Base-by-base conservation (phyloP, 2,113 vertebrate species). In the Salvelinus alpinus region DNA sequence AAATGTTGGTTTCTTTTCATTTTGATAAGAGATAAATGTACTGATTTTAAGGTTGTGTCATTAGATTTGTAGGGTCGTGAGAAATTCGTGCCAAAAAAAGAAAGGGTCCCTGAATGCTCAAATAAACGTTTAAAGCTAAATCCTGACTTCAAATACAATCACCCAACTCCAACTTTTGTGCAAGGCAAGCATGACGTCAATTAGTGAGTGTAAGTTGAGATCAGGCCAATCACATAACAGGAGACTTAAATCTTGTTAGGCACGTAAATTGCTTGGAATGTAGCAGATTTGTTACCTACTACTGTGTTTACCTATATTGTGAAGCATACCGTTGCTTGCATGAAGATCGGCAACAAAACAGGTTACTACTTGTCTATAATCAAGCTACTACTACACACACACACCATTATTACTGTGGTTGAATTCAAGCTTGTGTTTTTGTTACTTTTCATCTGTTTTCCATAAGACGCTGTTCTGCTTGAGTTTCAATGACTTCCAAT, bases 341-440 rank as follows among this genome's bases (percentile, higher is more conserved):
- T 27, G 47, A 60, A 57, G 77, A 76, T 70, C 65, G 4, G 6
- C 47, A 64, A 6, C 71, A 64, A 25, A 48, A 48, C 48, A 3
- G 38, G 51, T 79, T 9, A 22, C 11, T 22, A 4, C 47, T 34
- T 44, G 71, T 27, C 9, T n/a, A 22, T n/a, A 31, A 65, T 78
- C 77, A 65, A 25, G 22, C 73, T 27, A 22, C 47, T 29, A 8
- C 54, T 18, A 22, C 38, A 44, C 38, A 44, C 38, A 44, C 31
- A n/a, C 51, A 16, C 59, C 59, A 22, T 22, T 62, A 16, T 60
- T 8, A 0, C 51, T 72, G 14, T 71, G 70, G 22, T 18, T 18
- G 3, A 44, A 44, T 44, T 11, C 70, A 71, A 18, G 22, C 54
- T 34, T 38, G 71, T 44, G 38, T 31, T 64, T 34, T 68, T 27